Base-by-base conservation (phyloP, 2,797 vertebrate genomes). In the Pipistrellus pygmaeus region DNA sequence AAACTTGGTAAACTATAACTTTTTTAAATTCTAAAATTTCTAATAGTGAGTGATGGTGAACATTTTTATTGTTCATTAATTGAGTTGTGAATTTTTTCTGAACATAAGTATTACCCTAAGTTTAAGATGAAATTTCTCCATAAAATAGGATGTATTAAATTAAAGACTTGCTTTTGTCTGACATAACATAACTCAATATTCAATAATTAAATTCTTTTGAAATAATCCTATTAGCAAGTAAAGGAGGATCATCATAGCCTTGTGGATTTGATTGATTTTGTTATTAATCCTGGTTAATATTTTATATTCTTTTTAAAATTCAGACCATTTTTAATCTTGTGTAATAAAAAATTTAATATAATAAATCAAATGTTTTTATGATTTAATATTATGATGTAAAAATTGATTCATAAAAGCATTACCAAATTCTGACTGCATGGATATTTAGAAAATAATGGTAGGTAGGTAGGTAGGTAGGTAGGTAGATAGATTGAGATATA, bases 311-410 rank as follows among this genome's bases (percentile, higher is more conserved):
- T 88, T 77, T 46, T 8, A 1, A 72, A 83, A 81, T 92, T 21
- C 71, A 57, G 57, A 11, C 7, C 55, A 90, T 11, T 18, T 90
- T 71, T 48, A 60, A 57, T 64, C 8, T 80, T 76, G 0, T 73
- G 4, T 38, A 71, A 5, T 90, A 57, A 77, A 94, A 62, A 1
- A 94, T 55, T 2, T 73, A 3, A 1, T 77, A 2, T 25, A 80
- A 89, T 30, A 12, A 71, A 53, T 85, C 1, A 44, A 30, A 8
- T 76, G 10, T 88, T 35, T 83, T 77, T 20, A 69, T 64, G 57
- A 68, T 62, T 85, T 91, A 60, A 94, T n/a, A 68, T 88, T 73
- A 66, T 82, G 18, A 46, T 69, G 4, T 20, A 90, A 84, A 84
- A 60, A 64, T 23, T 57, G 11, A 69, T 20, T 88, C 18, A 48